Evolutionary conservation across 2,797 vertebrate species (phyloP).

Genomic region (Apogon hyalosoma): DNA sequence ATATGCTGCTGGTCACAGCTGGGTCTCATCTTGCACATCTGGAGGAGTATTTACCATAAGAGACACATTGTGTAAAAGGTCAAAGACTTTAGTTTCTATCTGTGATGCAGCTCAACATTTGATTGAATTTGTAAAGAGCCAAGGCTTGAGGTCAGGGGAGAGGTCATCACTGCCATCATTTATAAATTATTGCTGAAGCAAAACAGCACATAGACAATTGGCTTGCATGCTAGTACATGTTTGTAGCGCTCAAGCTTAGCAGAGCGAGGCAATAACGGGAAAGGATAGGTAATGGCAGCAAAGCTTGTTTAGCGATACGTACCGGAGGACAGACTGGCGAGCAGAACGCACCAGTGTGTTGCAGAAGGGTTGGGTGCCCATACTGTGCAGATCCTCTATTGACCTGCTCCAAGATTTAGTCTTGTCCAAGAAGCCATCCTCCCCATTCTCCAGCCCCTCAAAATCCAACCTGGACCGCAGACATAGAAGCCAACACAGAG

Average conservation of each 20-base stretch:
- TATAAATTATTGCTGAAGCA: conserved; percentile 34
- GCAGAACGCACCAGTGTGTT: conserved; percentile 95
- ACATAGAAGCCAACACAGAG: conserved; percentile 69
- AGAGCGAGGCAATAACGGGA: conserved; percentile 48
- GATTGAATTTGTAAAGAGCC: conserved; percentile 28
- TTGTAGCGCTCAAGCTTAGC: conserved; percentile 58
- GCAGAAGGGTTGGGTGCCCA: conserved; percentile 90
- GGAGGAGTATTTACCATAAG: conserved; percentile 51
- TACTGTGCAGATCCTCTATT: conserved; percentile 97
- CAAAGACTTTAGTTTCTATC: conserved; percentile 39
- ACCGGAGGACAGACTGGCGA: conserved; percentile 95
- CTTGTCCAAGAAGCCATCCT: conserved; percentile 93
- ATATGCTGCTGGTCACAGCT: conserved; percentile 69
- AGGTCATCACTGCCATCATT: conserved; percentile 20
- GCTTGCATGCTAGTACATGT: conserved; percentile 59
- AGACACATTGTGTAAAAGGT: conserved; percentile 44
- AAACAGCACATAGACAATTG: conserved; percentile 22
- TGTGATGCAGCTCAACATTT: conserved; percentile 24
- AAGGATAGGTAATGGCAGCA: conserved; percentile 72
- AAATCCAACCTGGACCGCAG: conserved; percentile 93
- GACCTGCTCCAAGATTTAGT: conserved; percentile 97
- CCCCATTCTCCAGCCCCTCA: conserved; percentile 94
- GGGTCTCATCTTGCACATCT: conserved; percentile 75
- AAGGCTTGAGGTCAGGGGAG: conserved; percentile 34
- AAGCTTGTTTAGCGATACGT: conserved; percentile 85